Base-by-base conservation (phyloP, 2,797 vertebrate species). In the Bucorvus abyssinicus region DNA sequence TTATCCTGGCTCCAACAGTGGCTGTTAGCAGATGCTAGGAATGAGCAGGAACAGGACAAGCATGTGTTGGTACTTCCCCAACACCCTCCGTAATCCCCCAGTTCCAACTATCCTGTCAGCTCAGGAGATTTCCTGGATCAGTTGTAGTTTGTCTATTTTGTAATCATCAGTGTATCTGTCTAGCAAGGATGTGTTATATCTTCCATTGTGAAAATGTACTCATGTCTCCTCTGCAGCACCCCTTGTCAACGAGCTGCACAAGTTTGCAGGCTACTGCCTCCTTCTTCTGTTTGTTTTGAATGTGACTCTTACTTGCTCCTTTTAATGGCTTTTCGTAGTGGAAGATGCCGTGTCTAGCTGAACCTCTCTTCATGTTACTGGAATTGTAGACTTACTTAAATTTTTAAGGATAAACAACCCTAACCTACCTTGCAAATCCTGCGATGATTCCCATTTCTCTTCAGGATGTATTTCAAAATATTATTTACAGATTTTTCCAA, bases 291-390 rank as follows among this genome's bases (percentile, higher is more conserved):
- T 52, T 57, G 15, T n/a, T 92, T 52, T 1, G 5, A 2, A 6
- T 30, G 21, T 55, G 53, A 7, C 52, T 77, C n/a, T 70, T 63
- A 9, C 36, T 3, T 8, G 17, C 16, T 65, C 38, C 0, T 1
- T 42, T 69, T 69, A 57, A 27, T 34, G 42, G 10, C 18, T 71
- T 7, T 79, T 64, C 0, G 2, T 5, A 38, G 29, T 42, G 34
- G 36, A 84, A 64, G 50, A 21, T 38, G 45, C 40, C 29, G 7
- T 0, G 0, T 1, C 0, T 50, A 36, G 12, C 6, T 76, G 21
- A 79, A 27, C 10, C 22, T 50, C 82, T 81, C 56, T 40, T 79
- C 8, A 3, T 15, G 7, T 44, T 67, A 36, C n/a, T 16, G 24
- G 30, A 67, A 23, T 0, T 44, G 7, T 29, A 73, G 26, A 27